Evolutionary conservation across 1,140 invertebrate species (phyloP).

Genomic region (Solenopsis fugax): DNA sequence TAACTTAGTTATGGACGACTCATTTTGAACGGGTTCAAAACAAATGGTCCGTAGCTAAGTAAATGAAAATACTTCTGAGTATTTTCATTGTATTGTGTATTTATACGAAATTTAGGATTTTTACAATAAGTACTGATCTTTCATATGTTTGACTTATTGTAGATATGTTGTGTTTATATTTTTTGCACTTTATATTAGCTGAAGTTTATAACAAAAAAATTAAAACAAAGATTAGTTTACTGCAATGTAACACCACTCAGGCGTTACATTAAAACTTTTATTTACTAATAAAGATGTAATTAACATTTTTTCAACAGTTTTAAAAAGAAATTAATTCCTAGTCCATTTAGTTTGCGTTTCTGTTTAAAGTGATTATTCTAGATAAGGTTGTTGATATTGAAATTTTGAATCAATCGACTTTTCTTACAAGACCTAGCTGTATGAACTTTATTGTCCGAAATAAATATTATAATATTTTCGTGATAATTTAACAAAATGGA

Average conservation of each 20-base stretch:
- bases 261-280: not conserved
- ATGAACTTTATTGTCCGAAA: slow-evolving; percentile 11
- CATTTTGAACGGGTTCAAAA: slow-evolving; percentile 75
- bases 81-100: slow-evolving; percentile 36
- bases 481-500: slow-evolving; percentile 13
- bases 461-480: slow-evolving; percentile 26
- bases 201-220: not conserved
- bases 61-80: slow-evolving; percentile 34
- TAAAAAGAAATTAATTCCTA: not conserved
- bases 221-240: slow-evolving; percentile 31
- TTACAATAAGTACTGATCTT: not conserved
- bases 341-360: slow-evolving; percentile 16
- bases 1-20: slow-evolving; percentile 80
- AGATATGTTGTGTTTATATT: slow-evolving; percentile 11
- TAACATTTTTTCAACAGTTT: slow-evolving; percentile 23
- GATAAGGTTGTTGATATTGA: slow-evolving; percentile 64
- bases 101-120: slow-evolving; percentile 54
- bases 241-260: not conserved
- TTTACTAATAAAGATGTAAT: not conserved
- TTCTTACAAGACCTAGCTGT: slow-evolving; percentile 39
- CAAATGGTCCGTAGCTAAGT: not conserved
- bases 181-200: slow-evolving; percentile 24
- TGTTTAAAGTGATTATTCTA: slow-evolving; percentile 28
- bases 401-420: slow-evolving; percentile 21
- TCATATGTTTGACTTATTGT: not conserved